Evolutionary conservation across 2,113 vertebrate genomes (phyloP), one percentile per base, ranked within the genome.

Genomic region (Alligator sinensis): DNA sequence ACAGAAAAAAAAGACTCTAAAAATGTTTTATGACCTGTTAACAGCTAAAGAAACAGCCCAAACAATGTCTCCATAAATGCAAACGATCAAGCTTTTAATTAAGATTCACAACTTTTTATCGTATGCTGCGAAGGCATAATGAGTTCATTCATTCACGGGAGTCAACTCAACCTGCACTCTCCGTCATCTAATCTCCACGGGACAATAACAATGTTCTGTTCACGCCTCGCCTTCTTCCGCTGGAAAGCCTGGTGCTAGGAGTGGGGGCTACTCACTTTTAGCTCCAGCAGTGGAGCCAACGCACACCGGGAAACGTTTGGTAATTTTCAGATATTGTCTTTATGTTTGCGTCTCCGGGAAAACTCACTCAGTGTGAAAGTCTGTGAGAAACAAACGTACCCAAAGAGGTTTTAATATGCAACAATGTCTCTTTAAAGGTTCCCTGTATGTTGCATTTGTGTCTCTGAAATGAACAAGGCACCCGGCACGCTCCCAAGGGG

Each of bases 61-160:
- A 97, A 96, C 96, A 97, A 97, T 90, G 77, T 95, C 90, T 92
- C 93, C 87, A 84, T 95, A 95, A 97, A 96, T 80, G 81, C 90
- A 95, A 92, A 78, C 1, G 1, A 97, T 95, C 95, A 91, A 90
- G 61, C 94, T 97, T 97, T 96, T 97, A 98, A 98, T 97, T 97
- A 97, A 96, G 93, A 97, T 92, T 93, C 97, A 96, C 96, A 97
- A 89, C 80, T 93, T 88, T 93, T 96, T 93, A 94, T 72, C 61
- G 93, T 90, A 97, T 66, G 88, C 64, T 79, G 88, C 82, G 93
- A 95, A 96, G 61, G 88, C 82, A 96, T 86, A 97, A 97, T 96
- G 89, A 79, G 27, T 82, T 95, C 89, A 94, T 97, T 97, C 96
- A 97, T 90, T 76, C 82, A 55, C 30, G 54, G 66, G 77, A 77